Evolutionary conservation across 2,113 vertebrate genomes (phyloP), one percentile per base, ranked within the genome.

Genomic region (Dascyllus trimaculatus): DNA sequence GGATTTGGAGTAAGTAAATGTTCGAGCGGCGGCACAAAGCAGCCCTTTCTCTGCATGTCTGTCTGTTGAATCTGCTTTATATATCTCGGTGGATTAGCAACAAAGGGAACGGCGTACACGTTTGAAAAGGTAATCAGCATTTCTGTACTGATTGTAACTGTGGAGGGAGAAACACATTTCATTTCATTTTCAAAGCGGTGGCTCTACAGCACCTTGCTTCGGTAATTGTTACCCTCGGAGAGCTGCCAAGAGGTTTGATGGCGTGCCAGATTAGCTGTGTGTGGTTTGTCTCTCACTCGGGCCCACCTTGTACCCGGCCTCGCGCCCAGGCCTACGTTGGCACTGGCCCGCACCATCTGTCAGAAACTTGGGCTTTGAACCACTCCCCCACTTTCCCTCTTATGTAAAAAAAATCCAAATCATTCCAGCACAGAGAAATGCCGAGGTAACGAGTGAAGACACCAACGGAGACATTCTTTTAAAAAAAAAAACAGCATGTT

Each of bases 221-320:
- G 8, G 81, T 92, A 90, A 92, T 91, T 90, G 89, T 89, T 82
- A 79, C 83, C 84, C 81, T 91, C 68, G 11, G 86, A 88, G 79
- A 84, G 76, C 83, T 78, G 83, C 90, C 83, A 88, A 85, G 68
- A 75, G 71, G 78, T 84, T 81, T 79, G 87, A 93, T 84, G 54
- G 51, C 0, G 51, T 72, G 93, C 92, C 93, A 92, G 91, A 87
- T 88, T 85, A 90, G 78, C 82, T 82, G 87, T 78, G 78, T 87
- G 89, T 80, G 84, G 81, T 88, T 89, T 85, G 88, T 89, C 87
- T 92, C 89, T 89, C 81, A 68, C 77, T 81, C 58, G 70, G 76
- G 81, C 86, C 80, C 88, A 85, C 89, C 91, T 85, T 79, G 82
- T 86, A 90, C 57, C 85, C 74, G 11, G 81, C 82, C 73, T 61